phyloP scores from a whole-genome alignment of 2,113 vertebrate genomes.

The Pantherophis guttatus region DNA sequence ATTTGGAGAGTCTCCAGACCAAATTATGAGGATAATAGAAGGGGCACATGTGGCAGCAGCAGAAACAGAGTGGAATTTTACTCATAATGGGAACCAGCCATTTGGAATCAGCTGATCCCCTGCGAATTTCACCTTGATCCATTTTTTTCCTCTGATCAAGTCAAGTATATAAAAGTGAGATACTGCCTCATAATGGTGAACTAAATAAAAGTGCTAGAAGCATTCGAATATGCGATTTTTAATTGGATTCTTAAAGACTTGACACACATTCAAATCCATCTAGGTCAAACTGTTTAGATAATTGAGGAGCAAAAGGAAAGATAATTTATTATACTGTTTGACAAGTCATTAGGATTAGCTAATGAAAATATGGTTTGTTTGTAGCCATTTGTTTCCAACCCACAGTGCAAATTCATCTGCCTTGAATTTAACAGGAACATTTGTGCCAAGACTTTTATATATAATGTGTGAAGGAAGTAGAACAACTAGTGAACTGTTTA shows the following conservation, averaged over 20 bases:
- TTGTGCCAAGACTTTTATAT: constrained; percentile 50
- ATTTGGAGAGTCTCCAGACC: not conserved
- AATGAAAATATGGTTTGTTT: constrained; percentile 70
- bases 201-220: constrained; percentile 44
- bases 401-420: constrained; percentile 54
- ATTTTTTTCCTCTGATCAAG: constrained; percentile 44
- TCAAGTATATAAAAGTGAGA: constrained; percentile 38
- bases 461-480: constrained; percentile 53
- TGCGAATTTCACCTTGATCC: constrained; percentile 39
- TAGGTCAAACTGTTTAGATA: constrained; percentile 52
- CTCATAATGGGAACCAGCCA: not conserved
- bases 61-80: not conserved
- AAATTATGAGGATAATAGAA: not conserved
- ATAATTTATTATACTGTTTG: constrained; percentile 53
- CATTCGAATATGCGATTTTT: constrained; percentile 40
- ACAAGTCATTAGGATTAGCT: constrained; percentile 59
- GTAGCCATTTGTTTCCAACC: constrained; percentile 55
- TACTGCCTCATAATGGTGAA: constrained; percentile 63
- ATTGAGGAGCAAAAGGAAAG: constrained; percentile 49
- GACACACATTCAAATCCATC: constrained; percentile 51
- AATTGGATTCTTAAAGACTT: constrained; percentile 45
- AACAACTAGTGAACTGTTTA: constrained; percentile 61
- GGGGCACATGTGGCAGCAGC: not conserved
- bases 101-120: not conserved
- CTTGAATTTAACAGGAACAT: constrained; percentile 61